Evolutionary conservation across 2,113 vertebrate genomes (phyloP), one percentile per base, ranked within the genome.

Genomic region (Lepisosteus oculatus): DNA sequence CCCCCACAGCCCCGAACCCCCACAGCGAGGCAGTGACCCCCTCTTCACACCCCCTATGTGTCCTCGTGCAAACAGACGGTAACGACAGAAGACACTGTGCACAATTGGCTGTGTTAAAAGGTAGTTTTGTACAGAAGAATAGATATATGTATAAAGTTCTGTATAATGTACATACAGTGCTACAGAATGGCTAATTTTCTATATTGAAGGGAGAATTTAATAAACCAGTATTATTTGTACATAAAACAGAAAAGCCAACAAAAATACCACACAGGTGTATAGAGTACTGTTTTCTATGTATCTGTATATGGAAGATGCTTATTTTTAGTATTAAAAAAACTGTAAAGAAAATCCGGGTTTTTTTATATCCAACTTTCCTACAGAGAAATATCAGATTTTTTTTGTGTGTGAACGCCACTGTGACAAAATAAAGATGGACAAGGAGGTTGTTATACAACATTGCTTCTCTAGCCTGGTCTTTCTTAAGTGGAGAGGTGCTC

Each of bases 141-240:
- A 65, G 6, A 64, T 73, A 54, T 65, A 70, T 71, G 42, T 65
- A 56, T 62, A 57, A 72, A 47, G 72, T 51, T 67, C 69, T 55
- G 56, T 74, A 71, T 56, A 15, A 67, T 11, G 47, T 65, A 69
- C 67, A 68, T 51, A 17, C 13, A 29, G n/a, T 64, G 13, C 29
- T 55, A 65, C 54, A 43, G 59, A 59, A 13, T 77, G 71, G 65
- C 65, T 67, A 73, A 65, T 78, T 79, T 79, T 77, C 41, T 79
- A 79, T 65, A 68, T 55, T 47, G n/a, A 61, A 68, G 54, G 54
- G 65, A 7, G 47, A 70, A 71, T 76, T 78, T 78, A n/a, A 68
- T 70, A 74, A 65, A 67, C 29, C 57, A 29, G 69, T 69, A 64
- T 12, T 67, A 69, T 79, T 80, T 79, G 62, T 83, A 78, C 74